Percentiles rank a stretch among this genome's conserved stretches.
phyloP scores from a whole-genome alignment of 1,140 invertebrate species.

The Rhopalosiphum padi region DNA sequence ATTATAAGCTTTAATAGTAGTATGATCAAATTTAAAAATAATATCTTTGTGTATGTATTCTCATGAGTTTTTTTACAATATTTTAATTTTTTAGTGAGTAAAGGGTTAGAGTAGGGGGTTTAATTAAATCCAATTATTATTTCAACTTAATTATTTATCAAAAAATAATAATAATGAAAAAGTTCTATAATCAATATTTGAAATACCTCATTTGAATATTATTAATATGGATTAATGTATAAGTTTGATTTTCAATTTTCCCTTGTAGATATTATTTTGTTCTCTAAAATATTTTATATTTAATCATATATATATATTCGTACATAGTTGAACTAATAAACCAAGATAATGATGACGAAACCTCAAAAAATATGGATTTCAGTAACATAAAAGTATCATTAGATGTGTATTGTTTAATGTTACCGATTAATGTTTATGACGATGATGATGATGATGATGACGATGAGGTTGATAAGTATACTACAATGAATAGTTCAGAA shows the following conservation, averaged over 20 bases:
- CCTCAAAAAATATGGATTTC: not conserved
- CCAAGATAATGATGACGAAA: slow-evolving; percentile 21
- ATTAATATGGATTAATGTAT: not conserved
- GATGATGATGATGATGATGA: not conserved
- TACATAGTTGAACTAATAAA: slow-evolving; percentile 33
- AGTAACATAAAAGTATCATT: slow-evolving; percentile 42
- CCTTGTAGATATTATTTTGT: not conserved
- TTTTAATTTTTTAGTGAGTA: too few relatives aligned
- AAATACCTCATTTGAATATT: not conserved
- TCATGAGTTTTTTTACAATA: too few relatives aligned
- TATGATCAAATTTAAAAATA: too few relatives aligned
- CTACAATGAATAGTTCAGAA: slow-evolving; percentile 16
- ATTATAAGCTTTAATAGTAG: too few relatives aligned
- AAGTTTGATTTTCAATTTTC: not conserved
- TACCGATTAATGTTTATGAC: slow-evolving; percentile 25
- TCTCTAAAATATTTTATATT: not conserved
- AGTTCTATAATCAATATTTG: not conserved
- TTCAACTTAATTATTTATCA: not conserved
- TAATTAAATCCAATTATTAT: not conserved
- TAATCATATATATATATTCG: slow-evolving; percentile 6
- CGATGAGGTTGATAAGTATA: not conserved
- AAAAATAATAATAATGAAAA: not conserved
- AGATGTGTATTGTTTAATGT: slow-evolving; percentile 52
- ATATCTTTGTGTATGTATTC: too few relatives aligned
- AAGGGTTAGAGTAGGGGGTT: too few relatives aligned